A percentile compares a stretch with the other conserved stretches of the same genome.
These are phyloP conservation scores for Bombus sylvicola DNA, from an alignment of 1,140 invertebrate species.

Conservation along the genomic window DNA sequence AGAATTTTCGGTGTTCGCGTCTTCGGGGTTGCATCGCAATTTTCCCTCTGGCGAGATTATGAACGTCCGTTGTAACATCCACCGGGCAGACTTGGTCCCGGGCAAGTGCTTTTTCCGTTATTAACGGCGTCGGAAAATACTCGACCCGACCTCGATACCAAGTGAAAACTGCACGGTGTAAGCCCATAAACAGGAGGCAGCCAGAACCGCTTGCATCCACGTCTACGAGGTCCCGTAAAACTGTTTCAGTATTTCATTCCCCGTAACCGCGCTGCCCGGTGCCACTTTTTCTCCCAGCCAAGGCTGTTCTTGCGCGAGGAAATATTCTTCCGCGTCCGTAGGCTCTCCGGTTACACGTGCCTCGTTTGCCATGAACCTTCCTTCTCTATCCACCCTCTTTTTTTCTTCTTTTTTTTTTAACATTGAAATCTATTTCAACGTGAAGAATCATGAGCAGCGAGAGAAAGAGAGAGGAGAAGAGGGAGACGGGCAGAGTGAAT, in stretches of 20 bases:
- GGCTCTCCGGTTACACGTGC: conserved; percentile 31
- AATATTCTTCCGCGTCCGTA: conserved; percentile 39
- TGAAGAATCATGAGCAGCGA: background rate
- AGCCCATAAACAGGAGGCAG: conserved; percentile 52
- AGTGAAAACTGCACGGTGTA: conserved; percentile 39
- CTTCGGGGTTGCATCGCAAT: conserved; percentile 3
- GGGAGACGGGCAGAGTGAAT: too few relatives aligned
- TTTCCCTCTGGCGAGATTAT: conserved; percentile 37
- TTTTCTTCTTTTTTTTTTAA: background rate
- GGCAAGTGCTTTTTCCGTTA: conserved; percentile 59
- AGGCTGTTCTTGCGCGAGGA: background rate
- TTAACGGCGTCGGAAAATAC: conserved; percentile 58
- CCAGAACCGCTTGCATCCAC: background rate
- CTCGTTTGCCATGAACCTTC: too few relatives aligned
- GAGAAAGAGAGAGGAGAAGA: background rate
- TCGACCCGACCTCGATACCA: conserved; percentile 52
- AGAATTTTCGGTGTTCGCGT: background rate
- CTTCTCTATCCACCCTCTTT: background rate
- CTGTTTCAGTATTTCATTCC: conserved; percentile 54
- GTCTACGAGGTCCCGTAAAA: conserved; percentile 28
- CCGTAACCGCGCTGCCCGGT: conserved; percentile 24
- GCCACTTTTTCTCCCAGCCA: conserved; percentile 35
- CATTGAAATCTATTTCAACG: conserved; percentile 23
- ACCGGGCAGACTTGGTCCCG: conserved; percentile 14
- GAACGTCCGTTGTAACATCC: conserved; percentile 57